Percentiles rank a stretch among this genome's conserved stretches.
Conservation (phyloP, 1,140 invertebrate genomes). For the Steinernema feltiae region DNA sequence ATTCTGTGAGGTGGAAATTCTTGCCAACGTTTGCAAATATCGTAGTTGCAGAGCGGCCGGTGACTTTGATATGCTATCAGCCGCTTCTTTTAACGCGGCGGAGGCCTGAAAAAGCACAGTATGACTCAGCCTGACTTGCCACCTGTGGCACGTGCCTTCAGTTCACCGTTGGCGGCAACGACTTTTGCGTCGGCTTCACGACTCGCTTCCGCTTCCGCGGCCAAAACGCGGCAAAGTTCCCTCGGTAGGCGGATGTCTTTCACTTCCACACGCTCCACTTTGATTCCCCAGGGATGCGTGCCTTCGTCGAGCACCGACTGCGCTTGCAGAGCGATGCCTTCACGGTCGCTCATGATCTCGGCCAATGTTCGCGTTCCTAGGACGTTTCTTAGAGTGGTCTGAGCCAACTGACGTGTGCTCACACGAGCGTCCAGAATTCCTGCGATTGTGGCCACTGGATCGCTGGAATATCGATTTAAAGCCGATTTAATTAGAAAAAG, state of each 20-base stretch:
- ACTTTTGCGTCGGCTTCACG: constrained; percentile 55
- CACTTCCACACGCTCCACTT: constrained; percentile 62
- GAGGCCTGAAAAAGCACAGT: neutral
- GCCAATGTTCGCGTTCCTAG: constrained; percentile 82
- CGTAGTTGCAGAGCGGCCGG: constrained; percentile 74
- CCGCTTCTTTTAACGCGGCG: constrained; percentile 32
- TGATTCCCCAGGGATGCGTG: constrained; percentile 51
- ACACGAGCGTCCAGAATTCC: constrained; percentile 41
- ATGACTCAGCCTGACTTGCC: neutral
- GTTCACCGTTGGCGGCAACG: constrained; percentile 60
- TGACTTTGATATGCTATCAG: constrained; percentile 62
- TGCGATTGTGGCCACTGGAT: constrained; percentile 46
- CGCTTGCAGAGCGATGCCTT: constrained; percentile 80
- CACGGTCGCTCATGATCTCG: constrained; percentile 80
- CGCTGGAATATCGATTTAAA: constrained; percentile 32
- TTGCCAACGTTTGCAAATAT: constrained; percentile 60
- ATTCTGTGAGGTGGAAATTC: neutral
- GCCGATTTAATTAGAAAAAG: neutral
- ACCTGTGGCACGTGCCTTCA: neutral
- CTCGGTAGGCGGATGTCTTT: constrained; percentile 50
- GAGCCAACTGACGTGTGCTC: constrained; percentile 46
- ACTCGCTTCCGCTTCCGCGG: constrained; percentile 48
- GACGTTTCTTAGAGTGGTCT: constrained; percentile 70
- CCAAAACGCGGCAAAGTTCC: constrained; percentile 43
- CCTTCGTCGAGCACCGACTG: constrained; percentile 62